Base-by-base conservation (phyloP, 2,797 vertebrate genomes). In the Poeciliopsis infans region DNA sequence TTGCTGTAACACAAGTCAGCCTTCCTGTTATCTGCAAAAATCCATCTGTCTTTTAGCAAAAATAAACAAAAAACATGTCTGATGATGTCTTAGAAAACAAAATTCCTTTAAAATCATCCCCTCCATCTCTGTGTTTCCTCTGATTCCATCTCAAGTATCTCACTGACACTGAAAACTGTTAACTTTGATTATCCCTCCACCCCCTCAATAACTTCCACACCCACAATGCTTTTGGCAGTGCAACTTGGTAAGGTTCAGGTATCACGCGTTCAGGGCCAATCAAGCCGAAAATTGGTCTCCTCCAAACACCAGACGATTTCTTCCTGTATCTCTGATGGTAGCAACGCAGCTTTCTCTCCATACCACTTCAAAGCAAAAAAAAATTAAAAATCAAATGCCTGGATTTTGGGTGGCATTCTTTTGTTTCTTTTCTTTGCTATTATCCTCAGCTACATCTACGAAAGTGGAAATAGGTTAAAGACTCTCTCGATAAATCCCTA, bases 311-410 rank as follows among this genome's bases (percentile, higher is more conserved):
- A 16, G 12, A 28, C 5, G 2, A n/a, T 45, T 70, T 70, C 41
- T 45, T 45, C 1, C 68, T 45, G 25, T 3, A 70, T 70, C 25
- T 45, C 68, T 64, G 49, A 45, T 79, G 76, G 78, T 80, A 77
- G 79, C 81, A 23, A 70, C 81, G 68, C 84, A 79, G 84, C 80
- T 83, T 85, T 77, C 77, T 81, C 83, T 85, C 76, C 49, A 82
- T 79, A 84, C 72, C 66, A 78, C 78, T 85, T 85, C 49, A 33
- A 76, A 82, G 43, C 79, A 23, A 20, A 81, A 72, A 70, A 85
- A 86, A 80, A 23, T 83, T 68, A 83, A 82, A 72, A 75, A 81
- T 57, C 39, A 75, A 53, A 72, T 36, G 23, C 20, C 28, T 47
- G 18, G 49, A 79, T 78, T 57, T 76, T 20, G 6, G 74, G 47